phyloP scores from a whole-genome alignment of 2,888 invertebrate genomes.

The Petrolisthes cinctipes region DNA sequence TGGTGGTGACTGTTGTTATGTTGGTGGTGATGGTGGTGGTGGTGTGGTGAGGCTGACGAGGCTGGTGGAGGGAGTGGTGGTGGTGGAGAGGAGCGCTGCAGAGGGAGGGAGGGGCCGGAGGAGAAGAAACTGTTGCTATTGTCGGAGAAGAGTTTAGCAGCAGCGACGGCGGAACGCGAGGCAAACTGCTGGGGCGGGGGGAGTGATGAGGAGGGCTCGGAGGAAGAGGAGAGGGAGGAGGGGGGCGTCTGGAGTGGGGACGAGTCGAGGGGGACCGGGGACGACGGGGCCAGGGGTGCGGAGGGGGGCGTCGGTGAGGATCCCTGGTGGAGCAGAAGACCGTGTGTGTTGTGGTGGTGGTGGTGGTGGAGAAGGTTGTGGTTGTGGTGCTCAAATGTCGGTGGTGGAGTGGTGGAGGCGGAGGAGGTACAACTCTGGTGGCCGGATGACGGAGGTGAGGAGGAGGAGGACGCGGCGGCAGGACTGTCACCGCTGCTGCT shows the following conservation, averaged over 20 bases:
- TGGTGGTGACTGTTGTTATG: not conserved
- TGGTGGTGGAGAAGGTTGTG: too few relatives aligned
- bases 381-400: not conserved
- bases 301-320: too few relatives aligned
- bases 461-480: conserved; percentile 26
- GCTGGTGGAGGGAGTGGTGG: conserved; percentile 43
- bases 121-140: conserved; percentile 61
- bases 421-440: conserved; percentile 60
- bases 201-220: conserved; percentile 46
- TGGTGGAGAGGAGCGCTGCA: conserved; percentile 39
- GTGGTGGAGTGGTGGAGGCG: conserved; percentile 55
- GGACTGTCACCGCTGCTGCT: conserved; percentile 29
- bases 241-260: conserved; percentile 54
- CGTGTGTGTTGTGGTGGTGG: too few relatives aligned
- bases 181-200: conserved; percentile 48
- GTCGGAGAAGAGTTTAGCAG: conserved; percentile 58
- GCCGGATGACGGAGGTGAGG: conserved; percentile 45
- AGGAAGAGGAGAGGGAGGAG: conserved; percentile 59
- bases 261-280: conserved; percentile 44
- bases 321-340: too few relatives aligned
- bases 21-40: not conserved
- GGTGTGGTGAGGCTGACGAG: conserved; percentile 20
- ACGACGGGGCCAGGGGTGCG: conserved; percentile 25
- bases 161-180: conserved; percentile 31
- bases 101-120: conserved; percentile 46